A percentile compares a stretch with the other conserved stretches of the same genome.
These are phyloP conservation scores for Megaceryle maxima DNA, from an alignment of 2,113 vertebrate species.

Conservation along the genomic window DNA sequence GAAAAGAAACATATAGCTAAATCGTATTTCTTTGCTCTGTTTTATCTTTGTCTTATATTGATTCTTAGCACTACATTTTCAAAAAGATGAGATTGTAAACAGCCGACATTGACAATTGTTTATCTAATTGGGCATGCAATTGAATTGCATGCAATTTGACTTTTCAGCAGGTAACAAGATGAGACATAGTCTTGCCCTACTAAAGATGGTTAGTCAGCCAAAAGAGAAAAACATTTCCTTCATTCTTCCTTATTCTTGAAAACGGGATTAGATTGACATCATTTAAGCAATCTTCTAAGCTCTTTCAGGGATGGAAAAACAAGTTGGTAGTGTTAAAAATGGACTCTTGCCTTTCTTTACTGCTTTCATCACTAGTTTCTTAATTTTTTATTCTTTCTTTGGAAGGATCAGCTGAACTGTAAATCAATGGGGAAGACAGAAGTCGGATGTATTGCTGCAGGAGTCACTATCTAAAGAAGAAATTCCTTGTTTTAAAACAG, in stretches of 20 bases:
- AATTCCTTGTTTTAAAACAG: background rate
- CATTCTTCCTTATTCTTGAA: background rate
- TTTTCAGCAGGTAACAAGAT: constrained; percentile 25
- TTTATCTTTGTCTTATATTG: background rate
- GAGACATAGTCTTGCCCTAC: background rate
- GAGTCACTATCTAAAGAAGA: background rate
- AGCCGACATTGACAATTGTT: background rate
- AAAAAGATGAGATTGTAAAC: background rate
- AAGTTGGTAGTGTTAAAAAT: background rate
- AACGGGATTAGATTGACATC: background rate
- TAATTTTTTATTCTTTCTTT: background rate
- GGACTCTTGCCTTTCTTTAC: background rate
- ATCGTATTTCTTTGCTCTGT: background rate
- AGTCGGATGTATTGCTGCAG: background rate
- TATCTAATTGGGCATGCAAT: constrained; percentile 18
- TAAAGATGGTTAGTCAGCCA: background rate
- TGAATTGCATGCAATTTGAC: background rate
- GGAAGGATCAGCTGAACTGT: background rate
- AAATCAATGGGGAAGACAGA: background rate
- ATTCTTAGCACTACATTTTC: background rate
- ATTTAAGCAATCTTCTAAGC: background rate
- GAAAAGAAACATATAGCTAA: background rate
- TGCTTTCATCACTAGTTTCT: background rate
- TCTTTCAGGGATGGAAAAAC: background rate
- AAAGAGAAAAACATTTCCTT: background rate